phyloP scores from a whole-genome alignment of 2,888 invertebrate genomes.

The Drymonia ruficornis region DNA sequence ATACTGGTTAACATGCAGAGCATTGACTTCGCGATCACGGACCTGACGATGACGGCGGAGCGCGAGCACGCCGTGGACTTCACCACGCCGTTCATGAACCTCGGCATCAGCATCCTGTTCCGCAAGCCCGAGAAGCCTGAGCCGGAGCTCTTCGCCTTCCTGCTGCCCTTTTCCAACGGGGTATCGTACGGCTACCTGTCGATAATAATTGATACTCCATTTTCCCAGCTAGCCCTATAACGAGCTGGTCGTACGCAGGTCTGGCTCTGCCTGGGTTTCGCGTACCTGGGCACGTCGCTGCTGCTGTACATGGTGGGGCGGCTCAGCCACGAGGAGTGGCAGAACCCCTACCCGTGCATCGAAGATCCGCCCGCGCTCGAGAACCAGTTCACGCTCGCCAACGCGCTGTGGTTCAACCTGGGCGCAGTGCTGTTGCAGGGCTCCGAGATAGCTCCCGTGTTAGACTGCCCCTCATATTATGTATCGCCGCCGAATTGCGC shows the following conservation, averaged over 20 bases:
- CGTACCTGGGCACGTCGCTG: constrained; percentile 92
- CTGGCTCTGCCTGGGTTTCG: constrained; percentile 93
- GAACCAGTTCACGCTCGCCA: constrained; percentile 93
- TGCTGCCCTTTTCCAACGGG: constrained; percentile 93
- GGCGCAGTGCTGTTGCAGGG: constrained; percentile 95
- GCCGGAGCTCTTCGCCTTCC: constrained; percentile 95
- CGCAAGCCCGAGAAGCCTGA: constrained; percentile 92
- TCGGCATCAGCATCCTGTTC: constrained; percentile 95
- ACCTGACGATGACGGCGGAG: constrained; percentile 95
- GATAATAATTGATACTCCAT: background rate
- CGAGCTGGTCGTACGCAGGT: constrained; percentile 76
- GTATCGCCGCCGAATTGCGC: too few species aligned
- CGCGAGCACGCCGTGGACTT: constrained; percentile 96
- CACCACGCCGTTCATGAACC: constrained; percentile 98
- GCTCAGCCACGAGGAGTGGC: constrained; percentile 94
- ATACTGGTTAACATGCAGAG: constrained; percentile 84
- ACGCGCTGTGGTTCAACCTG: constrained; percentile 95
- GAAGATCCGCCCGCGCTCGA: constrained; percentile 92
- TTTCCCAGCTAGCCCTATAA: background rate
- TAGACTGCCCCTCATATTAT: constrained; percentile 81
- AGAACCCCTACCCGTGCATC: constrained; percentile 94
- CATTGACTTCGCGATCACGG: constrained; percentile 96
- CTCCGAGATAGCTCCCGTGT: constrained; percentile 94
- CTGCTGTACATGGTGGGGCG: constrained; percentile 92
- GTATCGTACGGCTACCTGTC: constrained; percentile 44